These are phyloP conservation scores for Dasypogon diadema DNA, from an alignment of 2,888 invertebrate genomes.

Conservation along the genomic window DNA sequence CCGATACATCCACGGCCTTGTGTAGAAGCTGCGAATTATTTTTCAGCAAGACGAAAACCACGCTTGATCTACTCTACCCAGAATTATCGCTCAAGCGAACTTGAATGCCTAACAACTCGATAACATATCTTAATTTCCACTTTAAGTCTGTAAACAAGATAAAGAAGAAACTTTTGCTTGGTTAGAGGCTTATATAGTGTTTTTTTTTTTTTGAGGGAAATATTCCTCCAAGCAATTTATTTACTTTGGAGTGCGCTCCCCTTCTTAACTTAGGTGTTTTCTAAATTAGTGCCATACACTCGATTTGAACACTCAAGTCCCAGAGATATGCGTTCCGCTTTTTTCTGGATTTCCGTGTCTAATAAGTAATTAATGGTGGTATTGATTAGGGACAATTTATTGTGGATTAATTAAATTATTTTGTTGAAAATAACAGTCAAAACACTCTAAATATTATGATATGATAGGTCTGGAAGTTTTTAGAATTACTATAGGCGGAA, in stretches of 20 bases:
- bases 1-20: neutral
- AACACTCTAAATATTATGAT: too few relatives aligned
- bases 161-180: neutral
- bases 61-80: neutral
- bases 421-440: too few relatives aligned
- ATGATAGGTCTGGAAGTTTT: too few relatives aligned
- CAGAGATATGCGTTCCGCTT: too few relatives aligned
- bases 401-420: too few relatives aligned
- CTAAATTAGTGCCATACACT: too few relatives aligned
- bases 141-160: conserved; percentile 10
- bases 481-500: too few relatives aligned
- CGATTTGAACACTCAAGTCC: too few relatives aligned
- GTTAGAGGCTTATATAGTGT: neutral
- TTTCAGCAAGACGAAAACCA: neutral
- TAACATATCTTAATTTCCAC: conserved; percentile 1
- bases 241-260: neutral
- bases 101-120: neutral
- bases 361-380: too few relatives aligned
- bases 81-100: neutral
- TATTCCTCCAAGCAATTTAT: neutral
- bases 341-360: too few relatives aligned
- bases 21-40: neutral
- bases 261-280: too few relatives aligned
- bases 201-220: neutral
- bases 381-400: too few relatives aligned